Conservation (phyloP, 2,888 invertebrate genomes). For the Eurytoma californica region DNA sequence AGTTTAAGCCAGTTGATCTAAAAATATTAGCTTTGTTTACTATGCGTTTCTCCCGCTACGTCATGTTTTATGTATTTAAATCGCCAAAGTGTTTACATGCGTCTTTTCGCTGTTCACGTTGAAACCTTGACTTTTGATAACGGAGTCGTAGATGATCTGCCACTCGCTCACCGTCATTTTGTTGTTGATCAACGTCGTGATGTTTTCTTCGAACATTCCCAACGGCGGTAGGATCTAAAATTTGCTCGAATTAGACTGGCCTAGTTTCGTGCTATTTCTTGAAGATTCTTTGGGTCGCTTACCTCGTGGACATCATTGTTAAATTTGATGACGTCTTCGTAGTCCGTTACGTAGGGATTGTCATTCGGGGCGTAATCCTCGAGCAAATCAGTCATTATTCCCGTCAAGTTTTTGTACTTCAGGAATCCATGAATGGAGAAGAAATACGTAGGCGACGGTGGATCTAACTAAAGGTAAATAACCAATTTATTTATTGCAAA, state of each 20-base stretch:
- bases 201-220: slow-evolving; percentile 49
- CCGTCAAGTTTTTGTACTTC: slow-evolving; percentile 41
- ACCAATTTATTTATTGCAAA: too few relatives aligned
- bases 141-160: slow-evolving; percentile 43
- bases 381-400: slow-evolving; percentile 22
- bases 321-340: slow-evolving; percentile 47
- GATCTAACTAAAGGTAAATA: slow-evolving; percentile 30
- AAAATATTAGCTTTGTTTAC: slow-evolving; percentile 9
- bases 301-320: slow-evolving; percentile 48
- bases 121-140: not conserved
- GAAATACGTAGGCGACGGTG: slow-evolving; percentile 47
- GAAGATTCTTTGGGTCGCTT: not conserved
- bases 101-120: slow-evolving; percentile 8
- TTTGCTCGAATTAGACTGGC: too few relatives aligned
- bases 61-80: not conserved
- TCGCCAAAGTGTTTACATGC: slow-evolving; percentile 17
- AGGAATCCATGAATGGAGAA: slow-evolving; percentile 42
- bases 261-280: not conserved
- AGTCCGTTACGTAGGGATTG: slow-evolving; percentile 7
- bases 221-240: slow-evolving; percentile 46
- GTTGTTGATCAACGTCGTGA: slow-evolving; percentile 32
- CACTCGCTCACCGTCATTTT: slow-evolving; percentile 47
- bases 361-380: not conserved
- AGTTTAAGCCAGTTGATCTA: slow-evolving; percentile 48
- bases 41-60: not conserved